phyloP scores from a whole-genome alignment of 2,888 invertebrate genomes.

The Macrophya alboannulata region DNA sequence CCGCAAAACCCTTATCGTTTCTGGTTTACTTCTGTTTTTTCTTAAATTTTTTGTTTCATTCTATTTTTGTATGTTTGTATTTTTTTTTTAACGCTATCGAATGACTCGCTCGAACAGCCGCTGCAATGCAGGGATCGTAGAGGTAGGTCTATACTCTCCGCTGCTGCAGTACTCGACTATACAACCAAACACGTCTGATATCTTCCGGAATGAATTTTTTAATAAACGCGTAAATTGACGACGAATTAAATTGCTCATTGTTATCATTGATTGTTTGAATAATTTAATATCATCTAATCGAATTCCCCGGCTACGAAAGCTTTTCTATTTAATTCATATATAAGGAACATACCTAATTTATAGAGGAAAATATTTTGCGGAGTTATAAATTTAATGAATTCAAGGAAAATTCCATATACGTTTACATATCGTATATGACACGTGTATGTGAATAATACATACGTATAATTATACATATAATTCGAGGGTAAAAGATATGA shows the following conservation, averaged over 20 bases:
- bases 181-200: background rate
- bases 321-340: background rate
- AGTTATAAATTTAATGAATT: background rate
- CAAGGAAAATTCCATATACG: conserved; percentile 2
- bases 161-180: background rate
- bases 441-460: background rate
- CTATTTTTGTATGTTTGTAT: background rate
- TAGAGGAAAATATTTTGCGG: background rate
- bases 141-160: background rate
- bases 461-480: background rate
- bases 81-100: background rate
- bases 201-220: background rate
- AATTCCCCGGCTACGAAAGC: background rate
- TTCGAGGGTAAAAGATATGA: background rate
- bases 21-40: conserved; percentile 7
- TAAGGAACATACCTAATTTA: too few species aligned
- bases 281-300: background rate
- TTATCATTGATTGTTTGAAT: background rate
- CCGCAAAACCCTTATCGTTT: conserved; percentile 24
- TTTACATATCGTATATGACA: background rate
- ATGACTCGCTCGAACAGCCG: conserved; percentile 2
- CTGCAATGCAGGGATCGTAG: background rate
- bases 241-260: background rate
- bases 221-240: background rate
- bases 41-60: background rate